phyloP scores from a whole-genome alignment of 1,140 invertebrate genomes.

The Meteorus sp. region DNA sequence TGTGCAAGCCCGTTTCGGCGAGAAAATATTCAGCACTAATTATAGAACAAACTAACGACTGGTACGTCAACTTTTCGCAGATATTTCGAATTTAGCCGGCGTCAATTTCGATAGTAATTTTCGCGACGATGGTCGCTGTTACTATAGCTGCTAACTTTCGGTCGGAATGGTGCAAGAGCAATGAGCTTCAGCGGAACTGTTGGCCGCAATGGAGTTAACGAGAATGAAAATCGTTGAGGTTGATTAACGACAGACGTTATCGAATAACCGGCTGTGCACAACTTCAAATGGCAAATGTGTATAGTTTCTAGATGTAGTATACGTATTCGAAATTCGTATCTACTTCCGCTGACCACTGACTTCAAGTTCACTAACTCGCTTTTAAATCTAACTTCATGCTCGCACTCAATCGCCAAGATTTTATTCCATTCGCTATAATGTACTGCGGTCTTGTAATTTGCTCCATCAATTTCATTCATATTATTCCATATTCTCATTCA shows the following conservation, averaged over 20 bases:
- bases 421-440: conserved; percentile 3
- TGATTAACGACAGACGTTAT: conserved; percentile 25
- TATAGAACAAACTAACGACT: conserved; percentile 18
- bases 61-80: conserved; percentile 12
- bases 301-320: not conserved
- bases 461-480: too few species aligned
- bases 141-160: not conserved
- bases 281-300: not conserved
- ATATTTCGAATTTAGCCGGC: not conserved
- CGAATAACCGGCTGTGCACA: conserved; percentile 14
- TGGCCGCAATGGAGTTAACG: conserved; percentile 11
- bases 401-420: not conserved
- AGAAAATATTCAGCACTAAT: conserved; percentile 21
- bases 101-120: too few species aligned
- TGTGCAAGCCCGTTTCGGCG: conserved; percentile 2
- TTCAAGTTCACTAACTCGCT: conserved; percentile 13
- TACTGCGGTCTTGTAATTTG: not conserved
- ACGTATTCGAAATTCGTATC: too few species aligned
- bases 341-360: conserved; percentile 16
- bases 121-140: too few species aligned
- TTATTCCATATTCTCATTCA: too few species aligned
- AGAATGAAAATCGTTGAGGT: conserved; percentile 23
- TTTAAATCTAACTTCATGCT: not conserved
- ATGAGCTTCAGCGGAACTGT: conserved; percentile 2
- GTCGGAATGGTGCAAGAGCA: not conserved